Conservation (phyloP, 2,113 vertebrate genomes). For the Candoia aspera region DNA sequence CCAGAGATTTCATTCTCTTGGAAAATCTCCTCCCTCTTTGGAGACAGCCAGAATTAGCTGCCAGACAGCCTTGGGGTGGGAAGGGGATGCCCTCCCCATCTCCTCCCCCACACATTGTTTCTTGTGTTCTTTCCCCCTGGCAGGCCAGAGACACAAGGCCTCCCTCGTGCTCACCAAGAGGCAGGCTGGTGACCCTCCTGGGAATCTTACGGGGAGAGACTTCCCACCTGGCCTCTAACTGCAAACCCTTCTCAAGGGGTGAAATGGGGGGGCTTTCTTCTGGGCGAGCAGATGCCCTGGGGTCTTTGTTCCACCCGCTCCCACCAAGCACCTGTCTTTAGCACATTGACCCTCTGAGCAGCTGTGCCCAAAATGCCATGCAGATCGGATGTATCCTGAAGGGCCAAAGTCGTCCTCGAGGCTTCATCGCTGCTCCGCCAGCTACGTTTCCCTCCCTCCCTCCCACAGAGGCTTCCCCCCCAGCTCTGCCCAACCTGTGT, state of each 20-base stretch:
- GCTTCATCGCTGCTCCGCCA: no score
- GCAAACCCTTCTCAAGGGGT: neutral
- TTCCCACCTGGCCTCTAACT: neutral
- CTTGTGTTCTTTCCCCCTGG: neutral
- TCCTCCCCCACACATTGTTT: neutral
- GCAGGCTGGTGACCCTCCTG: neutral
- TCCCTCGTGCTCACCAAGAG: neutral
- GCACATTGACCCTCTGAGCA: neutral
- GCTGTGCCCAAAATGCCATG: neutral
- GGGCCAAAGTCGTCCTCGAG: no score
- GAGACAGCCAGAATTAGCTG: neutral
- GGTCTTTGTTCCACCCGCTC: neutral
- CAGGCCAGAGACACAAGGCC: neutral
- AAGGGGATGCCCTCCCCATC: neutral
- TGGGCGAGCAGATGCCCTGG: neutral
- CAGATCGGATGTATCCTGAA: neutral
- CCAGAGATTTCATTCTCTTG: neutral
- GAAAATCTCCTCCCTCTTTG: neutral
- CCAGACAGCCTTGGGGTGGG: neutral
- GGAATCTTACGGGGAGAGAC: no score
- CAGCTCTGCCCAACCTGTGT: neutral
- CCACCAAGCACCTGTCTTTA: neutral
- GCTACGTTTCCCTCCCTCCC: no score
- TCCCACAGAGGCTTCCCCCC: neutral
- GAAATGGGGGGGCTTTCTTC: neutral